Conservation (phyloP, 2,797 vertebrate species). For the Podarcis lilfordi region DNA sequence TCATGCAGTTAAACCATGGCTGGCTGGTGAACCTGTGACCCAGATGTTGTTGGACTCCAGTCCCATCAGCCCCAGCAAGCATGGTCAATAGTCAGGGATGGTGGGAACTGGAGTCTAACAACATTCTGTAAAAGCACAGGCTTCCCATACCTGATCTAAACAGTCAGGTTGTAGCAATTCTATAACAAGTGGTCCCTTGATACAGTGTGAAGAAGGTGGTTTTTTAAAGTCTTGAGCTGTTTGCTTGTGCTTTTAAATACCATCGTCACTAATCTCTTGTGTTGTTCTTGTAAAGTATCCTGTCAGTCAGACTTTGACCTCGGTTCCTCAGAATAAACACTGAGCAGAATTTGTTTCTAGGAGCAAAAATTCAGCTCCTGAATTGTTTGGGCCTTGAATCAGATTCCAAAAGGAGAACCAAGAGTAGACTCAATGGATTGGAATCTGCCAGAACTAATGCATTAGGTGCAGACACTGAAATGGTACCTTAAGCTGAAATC, state of each 20-base stretch:
- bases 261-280: neutral
- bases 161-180: neutral
- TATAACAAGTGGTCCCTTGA: neutral
- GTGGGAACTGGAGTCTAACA: too few relatives aligned
- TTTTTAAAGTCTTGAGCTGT: neutral
- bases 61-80: too few relatives aligned
- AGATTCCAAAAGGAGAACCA: neutral
- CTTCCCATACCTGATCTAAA: neutral
- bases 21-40: too few relatives aligned
- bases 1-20: too few relatives aligned
- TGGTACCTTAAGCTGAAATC: too few relatives aligned
- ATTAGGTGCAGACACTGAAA: neutral
- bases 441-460: neutral
- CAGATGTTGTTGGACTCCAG: too few relatives aligned
- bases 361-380: neutral
- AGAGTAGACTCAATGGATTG: too few relatives aligned
- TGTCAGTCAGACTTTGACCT: neutral
- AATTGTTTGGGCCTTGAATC: rapidly evolving
- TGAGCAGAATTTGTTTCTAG: rapidly evolving
- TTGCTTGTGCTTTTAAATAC: neutral
- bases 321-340: neutral
- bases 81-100: too few relatives aligned
- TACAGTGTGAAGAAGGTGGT: neutral
- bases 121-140: neutral
- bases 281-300: neutral